phyloP scores from a whole-genome alignment of 1,140 invertebrate genomes.

The Plectrocnemia conspersa region DNA sequence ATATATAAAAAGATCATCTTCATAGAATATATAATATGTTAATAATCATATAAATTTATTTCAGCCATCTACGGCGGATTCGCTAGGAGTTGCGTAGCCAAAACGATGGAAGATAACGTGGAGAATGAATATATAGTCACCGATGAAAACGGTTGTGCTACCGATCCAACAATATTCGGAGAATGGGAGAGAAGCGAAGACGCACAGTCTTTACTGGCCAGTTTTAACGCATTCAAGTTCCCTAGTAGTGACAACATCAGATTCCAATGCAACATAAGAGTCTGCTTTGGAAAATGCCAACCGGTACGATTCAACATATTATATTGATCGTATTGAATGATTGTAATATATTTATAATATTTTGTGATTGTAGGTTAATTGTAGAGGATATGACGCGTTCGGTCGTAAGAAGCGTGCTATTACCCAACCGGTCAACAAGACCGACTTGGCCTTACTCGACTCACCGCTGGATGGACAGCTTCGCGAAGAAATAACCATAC shows the following conservation, averaged over 20 bases:
- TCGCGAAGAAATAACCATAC: slow-evolving; percentile 87
- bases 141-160: slow-evolving; percentile 90
- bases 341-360: slow-evolving; percentile 18
- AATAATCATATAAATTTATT: slow-evolving; percentile 30
- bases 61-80: slow-evolving; percentile 92
- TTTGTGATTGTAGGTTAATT: slow-evolving; percentile 68
- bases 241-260: slow-evolving; percentile 89
- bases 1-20: neutral
- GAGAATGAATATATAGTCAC: slow-evolving; percentile 91
- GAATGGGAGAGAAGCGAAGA: slow-evolving; percentile 87
- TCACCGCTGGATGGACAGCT: slow-evolving; percentile 72
- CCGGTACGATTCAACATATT: slow-evolving; percentile 60
- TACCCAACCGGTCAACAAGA: slow-evolving; percentile 50
- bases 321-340: slow-evolving; percentile 10
- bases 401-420: slow-evolving; percentile 71
- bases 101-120: slow-evolving; percentile 82
- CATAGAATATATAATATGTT: neutral
- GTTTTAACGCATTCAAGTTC: slow-evolving; percentile 95
- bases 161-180: slow-evolving; percentile 86
- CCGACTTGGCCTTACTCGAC: slow-evolving; percentile 55
- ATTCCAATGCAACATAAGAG: slow-evolving; percentile 93
- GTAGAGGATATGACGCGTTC: slow-evolving; percentile 83
- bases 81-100: slow-evolving; percentile 86
- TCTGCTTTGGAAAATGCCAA: slow-evolving; percentile 93
- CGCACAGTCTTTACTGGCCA: slow-evolving; percentile 74